Evolutionary conservation across 2,797 vertebrate genomes (phyloP).

Genomic region (Chiroxiphia lanceolata): DNA sequence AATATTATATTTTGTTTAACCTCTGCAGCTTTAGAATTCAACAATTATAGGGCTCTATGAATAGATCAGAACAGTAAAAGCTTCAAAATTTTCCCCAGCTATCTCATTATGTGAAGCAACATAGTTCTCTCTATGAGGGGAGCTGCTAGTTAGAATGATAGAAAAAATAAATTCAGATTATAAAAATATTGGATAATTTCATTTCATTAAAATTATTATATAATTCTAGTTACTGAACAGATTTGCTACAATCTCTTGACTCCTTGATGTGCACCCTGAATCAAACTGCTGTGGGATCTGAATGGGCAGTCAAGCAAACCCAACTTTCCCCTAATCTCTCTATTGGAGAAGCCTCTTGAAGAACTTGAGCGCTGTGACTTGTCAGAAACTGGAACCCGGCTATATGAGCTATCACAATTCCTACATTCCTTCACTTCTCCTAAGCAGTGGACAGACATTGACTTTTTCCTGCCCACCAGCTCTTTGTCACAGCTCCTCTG

Average conservation of each 20-base stretch:
- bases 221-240: background rate
- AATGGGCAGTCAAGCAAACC: background rate
- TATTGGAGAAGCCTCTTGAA: background rate
- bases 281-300: background rate
- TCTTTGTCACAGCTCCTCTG: background rate
- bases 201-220: background rate
- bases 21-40: background rate
- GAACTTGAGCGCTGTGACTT: background rate
- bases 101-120: background rate
- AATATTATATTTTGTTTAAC: background rate
- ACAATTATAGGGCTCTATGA: background rate
- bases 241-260: background rate
- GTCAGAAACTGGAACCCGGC: background rate
- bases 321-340: background rate
- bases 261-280: background rate
- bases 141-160: background rate
- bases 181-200: background rate
- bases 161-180: background rate
- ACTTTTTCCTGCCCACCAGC: background rate
- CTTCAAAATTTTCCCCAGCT: background rate
- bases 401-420: background rate
- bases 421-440: background rate
- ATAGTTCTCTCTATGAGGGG: accelerated
- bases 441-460: background rate
- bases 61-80: background rate